Base-by-base conservation (phyloP, 2,888 invertebrate species). In the Parascotia fuliginaria region DNA sequence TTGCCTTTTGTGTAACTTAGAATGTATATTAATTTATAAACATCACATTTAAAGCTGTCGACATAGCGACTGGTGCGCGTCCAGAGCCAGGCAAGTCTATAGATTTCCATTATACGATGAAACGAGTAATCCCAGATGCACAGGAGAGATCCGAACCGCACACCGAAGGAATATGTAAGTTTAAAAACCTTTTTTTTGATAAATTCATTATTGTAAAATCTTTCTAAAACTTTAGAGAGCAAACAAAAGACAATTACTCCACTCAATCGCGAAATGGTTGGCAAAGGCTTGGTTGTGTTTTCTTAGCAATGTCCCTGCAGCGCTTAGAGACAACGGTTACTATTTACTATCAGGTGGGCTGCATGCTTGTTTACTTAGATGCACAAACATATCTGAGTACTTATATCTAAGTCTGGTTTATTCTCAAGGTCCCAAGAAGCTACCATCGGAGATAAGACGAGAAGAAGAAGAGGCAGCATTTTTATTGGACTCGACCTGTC, bases 361-460 rank as follows among this genome's bases (percentile, higher is more conserved):
- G 19, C 5, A 19, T 19, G 5, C 5, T 19, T 29, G 13, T 12
- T 5, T 31, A 19, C 19, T 19, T 19, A 19, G 5, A 3, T 19
- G 5, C 19, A 19, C 2, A 19, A 3, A 19, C 5, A 2, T 19
- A 3, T 19, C 5, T 19, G 5, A 19, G 1, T 15, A 9, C 6
- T 4, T 9, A 5, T 0, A n/a, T n/a, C n/a, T n/a, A n/a, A n/a
- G n/a, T n/a, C n/a, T n/a, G n/a, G n/a, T n/a, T n/a, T 9, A 7
- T 15, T 13, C 19, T 7, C 7, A 51, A 84, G 87, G 77, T 61
- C 77, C 81, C 0, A 60, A 56, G n/a, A 75, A 74, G 13, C 58
- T 89, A 3, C 89, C 89, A 0, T 85, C 87, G 0, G 80, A 70
- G 52, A 45, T 83, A 0, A 57, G 89, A 0, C 73, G 73, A 0